Conservation (phyloP, 1,140 invertebrate genomes). For the Eueides isabella region DNA sequence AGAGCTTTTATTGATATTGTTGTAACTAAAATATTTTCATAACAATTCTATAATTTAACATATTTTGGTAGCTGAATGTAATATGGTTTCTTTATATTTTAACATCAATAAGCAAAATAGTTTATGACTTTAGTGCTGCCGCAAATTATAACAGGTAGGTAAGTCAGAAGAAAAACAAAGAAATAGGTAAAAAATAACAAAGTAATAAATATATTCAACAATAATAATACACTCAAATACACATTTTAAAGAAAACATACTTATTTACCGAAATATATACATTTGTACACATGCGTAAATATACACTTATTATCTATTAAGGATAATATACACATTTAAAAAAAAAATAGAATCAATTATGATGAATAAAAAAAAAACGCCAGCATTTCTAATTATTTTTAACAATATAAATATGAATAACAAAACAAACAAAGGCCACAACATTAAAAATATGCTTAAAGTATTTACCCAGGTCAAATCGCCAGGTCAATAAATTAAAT, state of each 20-base stretch:
- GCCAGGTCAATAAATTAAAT: neutral
- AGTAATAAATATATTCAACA: constrained; percentile 8
- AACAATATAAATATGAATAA: constrained; percentile 4
- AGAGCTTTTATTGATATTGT: neutral
- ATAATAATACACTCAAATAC: constrained; percentile 8
- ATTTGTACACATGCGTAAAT: constrained; percentile 11
- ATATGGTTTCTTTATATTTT: constrained; percentile 7
- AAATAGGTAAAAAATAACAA: neutral
- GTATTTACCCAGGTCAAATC: constrained; percentile 11
- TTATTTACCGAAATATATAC: neutral
- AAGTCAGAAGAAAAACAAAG: constrained; percentile 4
- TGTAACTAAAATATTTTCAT: neutral
- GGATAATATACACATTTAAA: constrained; percentile 2
- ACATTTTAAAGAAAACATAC: neutral
- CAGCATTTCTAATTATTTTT: constrained; percentile 6
- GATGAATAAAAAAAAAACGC: neutral
- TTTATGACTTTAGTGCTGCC: constrained; percentile 4
- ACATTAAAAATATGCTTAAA: constrained; percentile 2
- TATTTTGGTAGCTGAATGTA: constrained; percentile 17
- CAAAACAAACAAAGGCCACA: constrained; percentile 9
- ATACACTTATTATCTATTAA: constrained; percentile 3
- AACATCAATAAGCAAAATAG: constrained; percentile 16
- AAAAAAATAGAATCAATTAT: neutral
- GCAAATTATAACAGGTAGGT: neutral
- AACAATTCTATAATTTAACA: too few relatives aligned